These are phyloP conservation scores for Drosophila nigritarsus DNA, from an alignment of 2,888 invertebrate species.

Conservation along the genomic window DNA sequence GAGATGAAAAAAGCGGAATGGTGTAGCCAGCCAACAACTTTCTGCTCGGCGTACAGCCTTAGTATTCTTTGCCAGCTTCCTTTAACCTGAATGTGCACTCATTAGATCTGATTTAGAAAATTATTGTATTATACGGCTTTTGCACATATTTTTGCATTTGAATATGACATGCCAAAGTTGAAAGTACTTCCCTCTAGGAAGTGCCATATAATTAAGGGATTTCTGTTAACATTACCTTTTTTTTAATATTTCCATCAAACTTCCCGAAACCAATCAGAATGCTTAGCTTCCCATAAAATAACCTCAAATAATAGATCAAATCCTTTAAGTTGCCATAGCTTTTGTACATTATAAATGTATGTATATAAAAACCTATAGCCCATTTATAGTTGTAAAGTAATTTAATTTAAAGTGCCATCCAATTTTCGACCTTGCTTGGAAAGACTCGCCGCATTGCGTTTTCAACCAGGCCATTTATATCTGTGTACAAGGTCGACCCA, in stretches of 20 bases:
- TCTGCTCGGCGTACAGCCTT: not conserved
- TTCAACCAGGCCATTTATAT: not conserved
- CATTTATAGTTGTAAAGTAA: not conserved
- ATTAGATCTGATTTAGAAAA: slow-evolving; percentile 67
- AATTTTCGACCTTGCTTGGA: slow-evolving; percentile 23
- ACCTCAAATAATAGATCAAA: not conserved
- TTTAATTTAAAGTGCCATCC: slow-evolving; percentile 9
- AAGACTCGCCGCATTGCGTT: slow-evolving; percentile 16
- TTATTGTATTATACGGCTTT: slow-evolving; percentile 26
- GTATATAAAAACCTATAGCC: not conserved
- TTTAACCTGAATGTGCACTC: slow-evolving; percentile 58
- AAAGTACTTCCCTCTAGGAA: slow-evolving; percentile 13
- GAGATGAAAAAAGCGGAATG: slow-evolving; percentile 1
- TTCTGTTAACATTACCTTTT: slow-evolving; percentile 6
- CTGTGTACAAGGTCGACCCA: not conserved
- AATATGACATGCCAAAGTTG: slow-evolving; percentile 24
- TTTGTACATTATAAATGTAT: not conserved
- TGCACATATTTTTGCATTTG: slow-evolving; percentile 38
- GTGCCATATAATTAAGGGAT: slow-evolving; percentile 18
- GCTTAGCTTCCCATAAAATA: not conserved
- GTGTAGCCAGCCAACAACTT: slow-evolving; percentile 6
- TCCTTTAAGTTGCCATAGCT: not conserved
- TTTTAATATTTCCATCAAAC: slow-evolving; percentile 28
- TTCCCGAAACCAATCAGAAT: slow-evolving; percentile 11
- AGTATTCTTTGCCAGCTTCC: slow-evolving; percentile 27